Evolutionary conservation across 2,888 invertebrate genomes (phyloP).

Genomic region (Cerceris rybyensis): DNA sequence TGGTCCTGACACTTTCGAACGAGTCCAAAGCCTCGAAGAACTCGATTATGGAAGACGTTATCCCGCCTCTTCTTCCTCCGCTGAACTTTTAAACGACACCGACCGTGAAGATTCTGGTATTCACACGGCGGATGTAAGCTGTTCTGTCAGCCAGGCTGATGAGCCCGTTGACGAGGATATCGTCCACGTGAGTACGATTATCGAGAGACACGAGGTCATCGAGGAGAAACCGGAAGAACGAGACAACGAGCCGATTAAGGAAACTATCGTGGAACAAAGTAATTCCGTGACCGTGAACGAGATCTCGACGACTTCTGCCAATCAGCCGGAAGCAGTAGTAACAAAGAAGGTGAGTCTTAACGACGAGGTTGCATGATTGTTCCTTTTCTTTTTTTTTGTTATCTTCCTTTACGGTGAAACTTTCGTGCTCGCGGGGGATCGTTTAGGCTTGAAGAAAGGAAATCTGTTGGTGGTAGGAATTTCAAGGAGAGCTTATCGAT

Average conservation of each 20-base stretch:
- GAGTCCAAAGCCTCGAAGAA: constrained; percentile 86
- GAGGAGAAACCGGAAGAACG: constrained; percentile 69
- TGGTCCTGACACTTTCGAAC: constrained; percentile 84
- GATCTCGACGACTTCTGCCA: constrained; percentile 56
- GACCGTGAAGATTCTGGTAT: constrained; percentile 91
- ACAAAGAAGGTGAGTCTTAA: constrained; percentile 73
- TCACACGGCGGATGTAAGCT: constrained; percentile 90
- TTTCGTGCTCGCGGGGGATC: background rate
- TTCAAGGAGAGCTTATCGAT: too few relatives aligned
- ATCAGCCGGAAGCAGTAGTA: constrained; percentile 70
- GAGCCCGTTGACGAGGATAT: constrained; percentile 85
- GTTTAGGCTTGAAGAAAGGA: background rate
- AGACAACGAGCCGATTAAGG: constrained; percentile 39
- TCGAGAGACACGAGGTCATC: constrained; percentile 66
- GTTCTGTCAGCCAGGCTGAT: constrained; percentile 88
- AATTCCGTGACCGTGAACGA: constrained; percentile 32
- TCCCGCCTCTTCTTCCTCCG: constrained; percentile 84
- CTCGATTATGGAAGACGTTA: constrained; percentile 83
- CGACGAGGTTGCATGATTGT: constrained; percentile 28
- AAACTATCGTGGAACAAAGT: constrained; percentile 27
- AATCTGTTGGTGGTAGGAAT: too few relatives aligned
- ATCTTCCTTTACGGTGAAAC: background rate
- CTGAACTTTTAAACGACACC: constrained; percentile 86
- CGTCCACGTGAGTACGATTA: constrained; percentile 60
- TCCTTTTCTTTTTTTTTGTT: constrained; percentile 14